These are phyloP conservation scores for Mactromeris polynyma DNA, from an alignment of 2,888 invertebrate species.

Conservation along the genomic window DNA sequence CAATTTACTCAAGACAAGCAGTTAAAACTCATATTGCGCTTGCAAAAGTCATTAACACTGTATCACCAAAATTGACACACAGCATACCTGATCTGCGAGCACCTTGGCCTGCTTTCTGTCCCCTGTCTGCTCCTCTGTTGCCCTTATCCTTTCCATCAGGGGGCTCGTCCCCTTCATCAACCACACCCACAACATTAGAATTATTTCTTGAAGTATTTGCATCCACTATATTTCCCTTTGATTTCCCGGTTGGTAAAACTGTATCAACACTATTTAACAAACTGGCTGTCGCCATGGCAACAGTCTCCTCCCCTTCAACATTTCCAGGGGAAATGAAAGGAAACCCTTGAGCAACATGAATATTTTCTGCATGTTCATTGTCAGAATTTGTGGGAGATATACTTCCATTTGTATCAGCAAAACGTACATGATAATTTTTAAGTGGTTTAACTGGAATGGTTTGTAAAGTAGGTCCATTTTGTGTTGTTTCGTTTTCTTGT, in stretches of 20 bases:
- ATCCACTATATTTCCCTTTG: constrained; percentile 27
- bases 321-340: constrained; percentile 48
- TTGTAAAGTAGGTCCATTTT: constrained; percentile 36
- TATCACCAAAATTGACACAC: neutral
- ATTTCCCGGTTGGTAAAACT: constrained; percentile 23
- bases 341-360: constrained; percentile 57
- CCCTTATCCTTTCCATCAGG: constrained; percentile 53
- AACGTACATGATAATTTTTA: constrained; percentile 55
- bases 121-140: constrained; percentile 28
- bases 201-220: constrained; percentile 49
- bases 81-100: constrained; percentile 54
- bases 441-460: constrained; percentile 24
- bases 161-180: constrained; percentile 62
- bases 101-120: constrained; percentile 39
- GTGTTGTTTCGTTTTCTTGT: neutral
- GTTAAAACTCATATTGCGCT: no score
- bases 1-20: no score
- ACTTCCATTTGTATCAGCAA: constrained; percentile 44
- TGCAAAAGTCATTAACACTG: no score
- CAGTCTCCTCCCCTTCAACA: constrained; percentile 37
- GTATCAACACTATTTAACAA: constrained; percentile 35
- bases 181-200: constrained; percentile 41
- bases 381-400: neutral
- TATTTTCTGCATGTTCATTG: constrained; percentile 19
- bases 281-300: constrained; percentile 39